Conservation (phyloP, 2,797 vertebrate species). For the Cynodonichthys magdalenae region DNA sequence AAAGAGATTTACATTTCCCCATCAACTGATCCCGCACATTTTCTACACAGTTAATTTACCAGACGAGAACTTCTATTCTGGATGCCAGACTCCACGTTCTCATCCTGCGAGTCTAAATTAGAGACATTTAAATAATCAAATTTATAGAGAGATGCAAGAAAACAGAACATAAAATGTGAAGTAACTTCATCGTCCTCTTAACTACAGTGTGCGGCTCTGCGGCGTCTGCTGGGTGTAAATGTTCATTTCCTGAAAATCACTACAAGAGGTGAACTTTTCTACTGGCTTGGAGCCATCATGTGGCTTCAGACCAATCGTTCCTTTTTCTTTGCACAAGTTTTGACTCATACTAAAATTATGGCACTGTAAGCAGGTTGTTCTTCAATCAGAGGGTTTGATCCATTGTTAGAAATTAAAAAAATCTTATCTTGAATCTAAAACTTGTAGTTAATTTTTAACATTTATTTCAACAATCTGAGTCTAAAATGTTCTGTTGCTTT, state of each 20-base stretch:
- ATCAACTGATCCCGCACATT: slow-evolving; percentile 32
- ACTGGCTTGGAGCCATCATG: too few relatives aligned
- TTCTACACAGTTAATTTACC: slow-evolving; percentile 21
- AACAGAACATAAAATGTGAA: not conserved
- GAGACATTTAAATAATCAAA: slow-evolving; percentile 6
- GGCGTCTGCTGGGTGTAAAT: not conserved
- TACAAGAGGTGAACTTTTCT: too few relatives aligned
- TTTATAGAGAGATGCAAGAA: not conserved
- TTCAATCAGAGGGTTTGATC: too few relatives aligned
- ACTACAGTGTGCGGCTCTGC: not conserved
- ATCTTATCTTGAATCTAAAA: too few relatives aligned
- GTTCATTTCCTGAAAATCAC: not conserved
- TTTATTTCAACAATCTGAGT: too few relatives aligned
- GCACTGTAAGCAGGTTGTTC: too few relatives aligned
- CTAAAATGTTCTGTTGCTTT: too few relatives aligned
- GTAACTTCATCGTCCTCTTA: not conserved
- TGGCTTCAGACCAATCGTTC: too few relatives aligned
- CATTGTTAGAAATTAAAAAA: too few relatives aligned
- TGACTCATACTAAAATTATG: too few relatives aligned
- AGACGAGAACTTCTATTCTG: not conserved
- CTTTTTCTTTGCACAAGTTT: too few relatives aligned
- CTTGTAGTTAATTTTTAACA: too few relatives aligned
- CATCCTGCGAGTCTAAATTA: slow-evolving; percentile 14
- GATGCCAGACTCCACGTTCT: not conserved
- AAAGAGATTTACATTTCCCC: slow-evolving; percentile 51